These are phyloP conservation scores for Paradisaea rubra DNA, from an alignment of 2,113 vertebrate genomes.

Conservation along the genomic window DNA sequence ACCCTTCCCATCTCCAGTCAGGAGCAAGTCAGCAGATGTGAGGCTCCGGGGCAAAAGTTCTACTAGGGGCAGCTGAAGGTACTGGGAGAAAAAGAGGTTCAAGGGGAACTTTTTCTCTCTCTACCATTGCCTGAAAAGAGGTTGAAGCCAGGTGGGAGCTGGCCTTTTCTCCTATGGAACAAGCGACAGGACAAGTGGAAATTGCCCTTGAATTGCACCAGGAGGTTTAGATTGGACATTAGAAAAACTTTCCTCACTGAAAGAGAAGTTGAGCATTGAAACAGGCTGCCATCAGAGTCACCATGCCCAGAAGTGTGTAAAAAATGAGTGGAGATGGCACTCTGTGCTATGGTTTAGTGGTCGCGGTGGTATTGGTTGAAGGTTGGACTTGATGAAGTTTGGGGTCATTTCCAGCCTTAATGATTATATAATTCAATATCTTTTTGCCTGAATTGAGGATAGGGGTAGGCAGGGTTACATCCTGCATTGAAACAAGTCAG, in stretches of 20 bases:
- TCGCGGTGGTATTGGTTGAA: not conserved
- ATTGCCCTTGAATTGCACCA: not conserved
- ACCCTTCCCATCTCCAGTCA: not conserved
- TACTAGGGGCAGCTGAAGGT: rapidly evolving
- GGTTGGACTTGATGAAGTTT: not conserved
- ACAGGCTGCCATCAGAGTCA: not conserved
- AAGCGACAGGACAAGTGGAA: not conserved
- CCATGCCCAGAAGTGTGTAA: not conserved
- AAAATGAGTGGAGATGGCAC: not conserved
- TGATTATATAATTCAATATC: not conserved
- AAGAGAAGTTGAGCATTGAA: not conserved
- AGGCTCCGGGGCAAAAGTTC: not conserved
- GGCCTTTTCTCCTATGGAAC: not conserved
- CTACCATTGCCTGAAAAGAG: not conserved
- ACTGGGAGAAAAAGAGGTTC: not conserved
- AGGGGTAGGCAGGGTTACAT: not conserved
- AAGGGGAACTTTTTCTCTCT: not conserved
- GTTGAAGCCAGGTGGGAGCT: no score
- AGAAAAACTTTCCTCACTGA: not conserved
- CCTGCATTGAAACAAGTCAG: not conserved
- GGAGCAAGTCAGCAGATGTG: rapidly evolving
- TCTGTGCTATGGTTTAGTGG: not conserved
- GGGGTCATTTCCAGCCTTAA: not conserved
- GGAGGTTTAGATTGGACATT: not conserved
- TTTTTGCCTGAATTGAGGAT: not conserved